phyloP scores from a whole-genome alignment of 2,113 vertebrate genomes.

The Murina feae region DNA sequence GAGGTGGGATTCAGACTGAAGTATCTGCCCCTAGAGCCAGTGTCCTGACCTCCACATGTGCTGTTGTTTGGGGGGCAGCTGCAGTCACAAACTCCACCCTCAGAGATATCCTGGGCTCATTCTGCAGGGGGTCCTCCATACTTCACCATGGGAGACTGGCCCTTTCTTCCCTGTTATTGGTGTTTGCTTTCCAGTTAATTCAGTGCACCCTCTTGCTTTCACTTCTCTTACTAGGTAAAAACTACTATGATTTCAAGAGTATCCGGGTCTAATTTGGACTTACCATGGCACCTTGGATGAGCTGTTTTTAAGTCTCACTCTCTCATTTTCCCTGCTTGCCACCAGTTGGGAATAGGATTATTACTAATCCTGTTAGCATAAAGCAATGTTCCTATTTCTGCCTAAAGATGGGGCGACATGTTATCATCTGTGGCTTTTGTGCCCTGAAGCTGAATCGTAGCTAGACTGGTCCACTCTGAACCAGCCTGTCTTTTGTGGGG shows the following conservation, averaged over 20 bases:
- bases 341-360: not conserved
- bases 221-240: not conserved
- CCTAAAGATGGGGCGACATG: not conserved
- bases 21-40: not conserved
- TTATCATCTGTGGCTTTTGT: not conserved
- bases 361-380: not conserved
- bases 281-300: not conserved
- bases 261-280: not conserved
- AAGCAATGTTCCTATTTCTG: not conserved
- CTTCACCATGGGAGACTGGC: not conserved
- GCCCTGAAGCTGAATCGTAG: not conserved
- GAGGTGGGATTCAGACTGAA: not conserved
- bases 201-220: not conserved
- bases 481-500: not conserved
- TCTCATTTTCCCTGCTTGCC: not conserved
- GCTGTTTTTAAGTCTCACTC: not conserved
- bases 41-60: too few relatives aligned
- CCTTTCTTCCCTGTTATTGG: not conserved
- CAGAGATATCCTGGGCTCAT: rapidly evolving
- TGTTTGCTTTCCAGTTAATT: not conserved
- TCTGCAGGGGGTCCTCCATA: not conserved
- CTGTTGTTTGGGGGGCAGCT: not conserved
- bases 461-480: not conserved
- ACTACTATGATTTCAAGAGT: not conserved
- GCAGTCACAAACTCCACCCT: not conserved